Percentiles rank a stretch among this genome's conserved stretches.
These are phyloP conservation scores for Pangasius larnaudii DNA, from an alignment of 2,797 vertebrate genomes.

Conservation along the genomic window DNA sequence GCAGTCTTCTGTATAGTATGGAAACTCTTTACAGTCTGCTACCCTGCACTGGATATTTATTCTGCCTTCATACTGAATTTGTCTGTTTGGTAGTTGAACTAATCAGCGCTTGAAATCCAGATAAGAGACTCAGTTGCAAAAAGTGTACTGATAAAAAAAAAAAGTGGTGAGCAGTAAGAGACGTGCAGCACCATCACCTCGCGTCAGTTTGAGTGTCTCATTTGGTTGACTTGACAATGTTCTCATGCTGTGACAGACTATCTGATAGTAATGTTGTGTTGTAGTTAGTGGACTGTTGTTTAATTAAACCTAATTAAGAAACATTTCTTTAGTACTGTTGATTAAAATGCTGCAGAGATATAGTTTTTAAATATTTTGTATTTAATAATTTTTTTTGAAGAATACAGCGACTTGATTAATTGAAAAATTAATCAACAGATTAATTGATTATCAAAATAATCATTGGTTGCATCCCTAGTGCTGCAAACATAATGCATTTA, in stretches of 20 bases:
- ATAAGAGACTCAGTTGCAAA: background rate
- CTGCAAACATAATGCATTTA: background rate
- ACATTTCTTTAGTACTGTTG: background rate
- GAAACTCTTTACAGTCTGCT: background rate
- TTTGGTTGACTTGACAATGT: background rate
- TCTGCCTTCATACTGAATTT: background rate
- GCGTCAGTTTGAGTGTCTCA: background rate
- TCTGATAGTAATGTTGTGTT: background rate
- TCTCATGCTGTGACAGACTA: background rate
- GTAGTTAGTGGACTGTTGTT: background rate
- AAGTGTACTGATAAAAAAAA: background rate
- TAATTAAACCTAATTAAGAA: background rate
- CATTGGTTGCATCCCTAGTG: background rate
- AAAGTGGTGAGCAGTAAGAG: background rate
- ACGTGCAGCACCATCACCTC: background rate
- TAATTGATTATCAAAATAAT: background rate
- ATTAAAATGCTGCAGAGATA: background rate
- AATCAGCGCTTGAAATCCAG: background rate
- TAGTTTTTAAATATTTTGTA: background rate
- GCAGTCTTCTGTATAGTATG: background rate
- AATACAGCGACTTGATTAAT: background rate
- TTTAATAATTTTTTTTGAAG: background rate
- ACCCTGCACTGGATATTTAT: background rate
- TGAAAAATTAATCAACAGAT: background rate
- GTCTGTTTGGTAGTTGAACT: background rate